Base-by-base conservation (phyloP, 2,113 vertebrate genomes). In the Myocastor coypus region DNA sequence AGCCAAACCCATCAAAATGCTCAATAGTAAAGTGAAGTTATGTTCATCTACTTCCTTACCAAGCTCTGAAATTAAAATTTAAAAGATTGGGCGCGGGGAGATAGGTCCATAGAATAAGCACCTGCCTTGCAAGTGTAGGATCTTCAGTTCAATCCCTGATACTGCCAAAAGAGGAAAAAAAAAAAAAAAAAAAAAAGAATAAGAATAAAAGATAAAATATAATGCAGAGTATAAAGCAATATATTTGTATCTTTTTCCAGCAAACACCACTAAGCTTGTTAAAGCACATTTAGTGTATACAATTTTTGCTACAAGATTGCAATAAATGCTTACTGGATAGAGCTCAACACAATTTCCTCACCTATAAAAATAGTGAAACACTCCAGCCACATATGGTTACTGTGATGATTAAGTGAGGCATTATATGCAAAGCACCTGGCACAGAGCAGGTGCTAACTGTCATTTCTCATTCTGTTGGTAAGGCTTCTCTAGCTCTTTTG, bases 401-500 rank as follows among this genome's bases (percentile, higher is more conserved):
- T 75, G 7, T 83, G 93, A 93, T 96, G 97, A 95, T 97, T 96
- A 97, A 88, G 95, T 97, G 97, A 95, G 84, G 59, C 90, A 94
- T 42, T 95, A 84, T 85, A 97, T 75, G 34, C 66, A 93, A 63
- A 96, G 92, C 96, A 97, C 85, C 94, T 97, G 97, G 94, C 30
- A 83, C 34, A 66, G 20, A 61, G 69, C 75, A 92, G 84, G 61
- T 93, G 32, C 89, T 95, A 87, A 80, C 69, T 82, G 52, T 69
- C 88, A 84, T 28, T 78, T 92, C 92, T 87, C n/a, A 40, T 88
- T 82, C 20, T 40, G 73, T 93, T 1, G 4, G 11, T 37, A 55
- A 80, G 14, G 16, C 40, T 87, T 69, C 37, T 50, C 92, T 73
- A 71, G 83, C 22, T 46, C 22, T 40, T 71, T 93, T 90, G 19